Percentiles rank a stretch among this genome's conserved stretches.
phyloP scores from a whole-genome alignment of 2,113 vertebrate genomes.

The Nanorana parkeri region DNA sequence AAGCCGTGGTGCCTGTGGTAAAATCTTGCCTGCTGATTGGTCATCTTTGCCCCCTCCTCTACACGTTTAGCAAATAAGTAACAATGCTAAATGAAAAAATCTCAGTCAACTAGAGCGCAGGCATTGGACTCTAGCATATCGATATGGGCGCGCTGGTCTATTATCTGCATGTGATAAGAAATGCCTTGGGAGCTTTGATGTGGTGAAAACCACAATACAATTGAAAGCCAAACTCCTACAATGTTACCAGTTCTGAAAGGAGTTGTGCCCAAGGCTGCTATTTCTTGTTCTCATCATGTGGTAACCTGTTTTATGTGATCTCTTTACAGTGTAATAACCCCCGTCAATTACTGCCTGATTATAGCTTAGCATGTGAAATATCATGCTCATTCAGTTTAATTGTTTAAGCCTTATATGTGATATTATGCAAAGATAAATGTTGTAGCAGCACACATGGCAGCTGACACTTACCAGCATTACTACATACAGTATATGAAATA shows the following conservation, averaged over 20 bases:
- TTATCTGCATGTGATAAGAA: constrained; percentile 2
- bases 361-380: background rate
- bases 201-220: constrained; percentile 27
- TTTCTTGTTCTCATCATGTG: constrained; percentile 13
- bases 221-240: background rate
- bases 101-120: background rate
- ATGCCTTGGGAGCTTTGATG: constrained; percentile 7
- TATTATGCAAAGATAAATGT: background rate
- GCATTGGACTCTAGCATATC: background rate
- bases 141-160: background rate
- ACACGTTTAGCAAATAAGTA: background rate
- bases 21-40: no score
- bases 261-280: background rate
- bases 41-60: no score
- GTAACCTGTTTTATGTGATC: constrained; percentile 23
- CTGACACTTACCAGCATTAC: no score
- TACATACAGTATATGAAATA: no score
- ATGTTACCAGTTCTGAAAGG: background rate
- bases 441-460: no score
- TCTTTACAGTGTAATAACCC: background rate
- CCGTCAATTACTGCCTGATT: background rate
- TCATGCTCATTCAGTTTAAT: background rate
- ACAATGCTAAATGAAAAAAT: background rate
- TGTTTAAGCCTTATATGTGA: background rate
- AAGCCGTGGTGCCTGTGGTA: no score